A percentile compares a stretch with the other conserved stretches of the same genome.
phyloP scores from a whole-genome alignment of 2,888 invertebrate species.

The Agrochola macilenta region DNA sequence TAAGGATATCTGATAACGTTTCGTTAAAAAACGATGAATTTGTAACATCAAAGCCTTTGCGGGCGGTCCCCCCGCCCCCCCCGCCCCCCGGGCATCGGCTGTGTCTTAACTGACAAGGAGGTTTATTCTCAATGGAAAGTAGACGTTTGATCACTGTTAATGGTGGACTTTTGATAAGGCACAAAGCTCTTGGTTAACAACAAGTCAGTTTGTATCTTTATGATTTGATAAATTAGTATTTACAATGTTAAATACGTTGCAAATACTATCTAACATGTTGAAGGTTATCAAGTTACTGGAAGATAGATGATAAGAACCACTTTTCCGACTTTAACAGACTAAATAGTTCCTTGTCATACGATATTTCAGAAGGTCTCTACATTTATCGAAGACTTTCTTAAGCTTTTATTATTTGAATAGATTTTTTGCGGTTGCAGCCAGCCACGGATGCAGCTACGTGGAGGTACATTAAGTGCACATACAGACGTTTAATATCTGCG shows the following conservation, averaged over 20 bases:
- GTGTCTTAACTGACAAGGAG: neutral
- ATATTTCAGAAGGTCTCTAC: neutral
- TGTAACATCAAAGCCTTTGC: conserved; percentile 13
- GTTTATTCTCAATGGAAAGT: neutral
- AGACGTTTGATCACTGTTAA: neutral
- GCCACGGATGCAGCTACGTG: neutral
- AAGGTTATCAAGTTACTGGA: neutral
- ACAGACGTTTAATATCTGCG: neutral
- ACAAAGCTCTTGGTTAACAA: neutral
- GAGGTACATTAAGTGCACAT: neutral
- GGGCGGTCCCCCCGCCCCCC: neutral
- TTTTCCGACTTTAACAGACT: neutral
- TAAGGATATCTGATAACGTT: conserved; percentile 23
- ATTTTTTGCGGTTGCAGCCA: neutral
- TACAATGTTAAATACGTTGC: neutral
- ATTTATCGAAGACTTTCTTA: neutral
- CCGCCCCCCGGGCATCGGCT: neutral
- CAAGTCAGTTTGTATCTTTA: neutral
- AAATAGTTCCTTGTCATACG: neutral
- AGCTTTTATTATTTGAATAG: neutral
- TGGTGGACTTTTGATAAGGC: neutral
- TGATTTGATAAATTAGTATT: neutral
- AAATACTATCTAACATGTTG: no score
- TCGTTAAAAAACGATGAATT: conserved; percentile 17
- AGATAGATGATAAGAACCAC: neutral